A percentile compares a stretch with the other conserved stretches of the same genome.
Conservation (phyloP, 53 echinoderm and acorn worm species). For the Actinopyga echinites region DNA sequence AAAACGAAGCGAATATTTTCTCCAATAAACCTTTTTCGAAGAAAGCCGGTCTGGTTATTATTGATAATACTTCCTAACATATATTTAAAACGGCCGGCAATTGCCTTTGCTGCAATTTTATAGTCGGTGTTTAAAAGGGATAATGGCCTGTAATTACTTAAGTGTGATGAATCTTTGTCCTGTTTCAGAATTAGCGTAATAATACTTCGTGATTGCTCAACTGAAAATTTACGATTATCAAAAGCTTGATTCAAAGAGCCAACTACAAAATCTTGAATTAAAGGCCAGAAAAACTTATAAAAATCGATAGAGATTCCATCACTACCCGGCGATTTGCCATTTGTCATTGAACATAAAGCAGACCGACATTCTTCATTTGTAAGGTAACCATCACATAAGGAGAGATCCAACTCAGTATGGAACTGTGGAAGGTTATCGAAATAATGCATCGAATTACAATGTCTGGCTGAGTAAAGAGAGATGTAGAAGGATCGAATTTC, state of each 20-base stretch:
- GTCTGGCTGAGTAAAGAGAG: too few species aligned
- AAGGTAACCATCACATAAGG: too few species aligned
- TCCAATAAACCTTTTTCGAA: not conserved
- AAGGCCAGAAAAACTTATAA: not conserved
- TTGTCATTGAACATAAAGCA: too few species aligned
- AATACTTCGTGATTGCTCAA: not conserved
- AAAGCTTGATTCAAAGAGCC: not conserved
- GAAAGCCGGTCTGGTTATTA: not conserved
- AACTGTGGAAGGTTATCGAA: too few species aligned
- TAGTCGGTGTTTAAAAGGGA: not conserved
- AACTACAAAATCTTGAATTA: not conserved
- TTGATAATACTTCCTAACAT: not conserved
- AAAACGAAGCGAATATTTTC: conserved; percentile 33
- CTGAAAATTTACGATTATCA: not conserved
- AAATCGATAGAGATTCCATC: not conserved
- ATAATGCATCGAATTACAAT: too few species aligned
- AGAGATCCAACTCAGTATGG: too few species aligned
- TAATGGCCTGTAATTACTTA: not conserved
- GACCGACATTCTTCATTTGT: too few species aligned
- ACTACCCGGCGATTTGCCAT: too few species aligned
- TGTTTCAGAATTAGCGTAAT: not conserved
- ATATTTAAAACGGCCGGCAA: not conserved
- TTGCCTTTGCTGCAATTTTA: not conserved
- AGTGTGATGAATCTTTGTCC: not conserved
- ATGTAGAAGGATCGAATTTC: too few species aligned